These are phyloP conservation scores for Tenebrosternarchus preto DNA, from an alignment of 2,113 vertebrate species.

Conservation along the genomic window DNA sequence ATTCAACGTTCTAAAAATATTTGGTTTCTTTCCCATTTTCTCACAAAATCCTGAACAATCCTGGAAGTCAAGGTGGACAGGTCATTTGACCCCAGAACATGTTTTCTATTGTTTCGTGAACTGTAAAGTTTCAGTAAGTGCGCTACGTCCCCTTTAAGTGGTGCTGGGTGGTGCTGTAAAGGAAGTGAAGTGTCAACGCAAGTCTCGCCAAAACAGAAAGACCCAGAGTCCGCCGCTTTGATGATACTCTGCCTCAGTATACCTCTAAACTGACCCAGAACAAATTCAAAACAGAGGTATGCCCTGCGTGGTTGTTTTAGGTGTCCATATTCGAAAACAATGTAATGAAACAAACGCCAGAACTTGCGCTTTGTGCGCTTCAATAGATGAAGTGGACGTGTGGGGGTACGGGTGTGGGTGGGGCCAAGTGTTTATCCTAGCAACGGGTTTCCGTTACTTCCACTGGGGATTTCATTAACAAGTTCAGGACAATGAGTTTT, in stretches of 20 bases:
- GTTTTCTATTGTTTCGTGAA: neutral
- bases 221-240: conserved; percentile 3
- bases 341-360: neutral
- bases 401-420: conserved; percentile 41
- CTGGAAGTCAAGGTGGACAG: too few relatives aligned
- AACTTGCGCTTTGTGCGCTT: conserved; percentile 17
- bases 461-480: conserved; percentile 26
- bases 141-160: conserved; percentile 71
- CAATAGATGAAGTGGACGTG: conserved; percentile 11
- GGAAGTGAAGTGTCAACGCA: conserved; percentile 60
- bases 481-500: neutral
- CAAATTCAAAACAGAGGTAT: conserved; percentile 42
- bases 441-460: conserved; percentile 58
- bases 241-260: conserved; percentile 28
- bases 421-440: conserved; percentile 55
- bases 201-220: conserved; percentile 58
- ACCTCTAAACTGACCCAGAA: conserved; percentile 7
- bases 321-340: neutral
- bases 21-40: too few relatives aligned
- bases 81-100: too few relatives aligned
- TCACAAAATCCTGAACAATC: too few relatives aligned
- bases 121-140: neutral
- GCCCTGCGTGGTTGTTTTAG: conserved; percentile 12
- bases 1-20: too few relatives aligned
- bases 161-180: conserved; percentile 65